phyloP scores from a whole-genome alignment of 2,888 invertebrate species.

The Dromius quadrimaculatus region DNA sequence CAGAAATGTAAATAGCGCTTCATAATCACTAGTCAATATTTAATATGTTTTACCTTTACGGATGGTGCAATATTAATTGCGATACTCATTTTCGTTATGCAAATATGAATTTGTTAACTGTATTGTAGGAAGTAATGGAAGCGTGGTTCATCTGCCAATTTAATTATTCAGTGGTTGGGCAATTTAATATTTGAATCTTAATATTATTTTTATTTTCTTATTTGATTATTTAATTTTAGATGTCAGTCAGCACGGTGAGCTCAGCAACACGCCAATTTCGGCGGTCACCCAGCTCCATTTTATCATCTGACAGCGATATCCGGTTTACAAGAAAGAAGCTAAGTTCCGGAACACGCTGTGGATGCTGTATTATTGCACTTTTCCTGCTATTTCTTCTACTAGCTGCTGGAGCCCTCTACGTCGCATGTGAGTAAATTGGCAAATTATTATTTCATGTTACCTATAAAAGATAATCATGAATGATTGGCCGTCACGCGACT shows the following conservation, averaged over 20 bases:
- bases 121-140: too few species aligned
- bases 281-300: slow-evolving; percentile 80
- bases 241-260: slow-evolving; percentile 68
- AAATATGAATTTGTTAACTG: neutral
- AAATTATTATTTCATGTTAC: too few species aligned
- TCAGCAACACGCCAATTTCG: slow-evolving; percentile 67
- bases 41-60: neutral
- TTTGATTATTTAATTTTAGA: slow-evolving; percentile 61
- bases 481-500: too few species aligned
- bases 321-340: slow-evolving; percentile 88
- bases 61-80: neutral
- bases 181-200: too few species aligned
- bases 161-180: neutral
- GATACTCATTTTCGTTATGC: neutral
- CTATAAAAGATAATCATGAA: too few species aligned
- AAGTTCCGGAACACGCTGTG: slow-evolving; percentile 86
- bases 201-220: too few species aligned
- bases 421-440: slow-evolving; percentile 78
- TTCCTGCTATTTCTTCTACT: slow-evolving; percentile 84
- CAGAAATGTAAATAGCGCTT: neutral
- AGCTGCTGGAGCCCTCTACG: slow-evolving; percentile 75
- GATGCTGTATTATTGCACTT: slow-evolving; percentile 87
- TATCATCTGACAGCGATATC: slow-evolving; percentile 90
- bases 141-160: neutral
- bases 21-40: neutral